Evolutionary conservation across 2,797 vertebrate genomes (phyloP).

Genomic region (Chaetophractus vellerosus): DNA sequence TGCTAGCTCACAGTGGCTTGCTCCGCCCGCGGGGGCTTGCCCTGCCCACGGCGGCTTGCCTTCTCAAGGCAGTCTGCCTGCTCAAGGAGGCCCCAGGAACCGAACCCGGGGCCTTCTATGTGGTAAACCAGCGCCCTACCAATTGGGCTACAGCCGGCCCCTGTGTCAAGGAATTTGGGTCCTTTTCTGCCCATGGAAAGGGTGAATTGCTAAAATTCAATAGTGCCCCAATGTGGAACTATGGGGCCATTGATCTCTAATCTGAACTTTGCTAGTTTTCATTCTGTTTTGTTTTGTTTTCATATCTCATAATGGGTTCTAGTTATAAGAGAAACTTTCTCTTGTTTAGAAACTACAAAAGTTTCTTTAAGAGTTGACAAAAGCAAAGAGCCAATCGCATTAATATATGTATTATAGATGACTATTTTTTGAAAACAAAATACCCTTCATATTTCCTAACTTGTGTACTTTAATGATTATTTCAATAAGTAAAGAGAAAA

Average conservation of each 20-base stretch:
- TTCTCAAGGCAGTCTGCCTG: too few relatives aligned
- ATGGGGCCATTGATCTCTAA: neutral
- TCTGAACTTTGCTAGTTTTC: neutral
- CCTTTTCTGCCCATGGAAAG: conserved; percentile 16
- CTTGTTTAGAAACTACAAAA: conserved; percentile 29
- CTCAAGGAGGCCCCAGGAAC: too few relatives aligned
- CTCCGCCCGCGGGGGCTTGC: too few relatives aligned
- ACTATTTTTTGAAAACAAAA: conserved; percentile 51
- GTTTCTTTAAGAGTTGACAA: conserved; percentile 4
- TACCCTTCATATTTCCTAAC: neutral
- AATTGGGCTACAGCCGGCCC: too few relatives aligned
- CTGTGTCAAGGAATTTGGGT: neutral
- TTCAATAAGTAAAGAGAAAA: conserved; percentile 47
- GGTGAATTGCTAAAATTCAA: conserved; percentile 78
- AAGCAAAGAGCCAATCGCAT: neutral
- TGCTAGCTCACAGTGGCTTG: too few relatives aligned
- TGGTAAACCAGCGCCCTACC: too few relatives aligned
- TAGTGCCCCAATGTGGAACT: conserved; percentile 78
- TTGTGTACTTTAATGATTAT: neutral
- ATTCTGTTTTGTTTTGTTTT: neutral
- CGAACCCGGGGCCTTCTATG: too few relatives aligned
- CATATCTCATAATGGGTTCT: conserved; percentile 15
- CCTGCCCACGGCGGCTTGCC: too few relatives aligned
- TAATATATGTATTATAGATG: neutral
- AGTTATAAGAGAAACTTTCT: conserved; percentile 29